Base-by-base conservation (phyloP, 2,888 invertebrate genomes). In the Molorchus minor region DNA sequence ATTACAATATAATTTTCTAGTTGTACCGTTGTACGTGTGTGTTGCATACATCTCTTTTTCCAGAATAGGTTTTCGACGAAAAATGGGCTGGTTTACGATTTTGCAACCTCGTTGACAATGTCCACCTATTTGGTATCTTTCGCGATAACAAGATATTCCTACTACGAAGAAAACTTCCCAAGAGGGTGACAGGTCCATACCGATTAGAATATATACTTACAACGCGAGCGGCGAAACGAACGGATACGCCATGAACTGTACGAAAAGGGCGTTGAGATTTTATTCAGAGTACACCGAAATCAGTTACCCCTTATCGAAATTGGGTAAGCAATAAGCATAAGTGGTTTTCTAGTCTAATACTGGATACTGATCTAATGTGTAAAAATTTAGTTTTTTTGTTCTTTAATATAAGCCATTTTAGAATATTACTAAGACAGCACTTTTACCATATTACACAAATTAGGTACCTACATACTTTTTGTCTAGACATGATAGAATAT, bases 401-500 rank as follows among this genome's bases (percentile, higher is more conserved):
- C n/a, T n/a, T n/a, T n/a, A n/a, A n/a, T n/a, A n/a, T n/a, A n/a
- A n/a, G n/a, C n/a, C n/a, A n/a, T n/a, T n/a, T n/a, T n/a, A n/a
- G n/a, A n/a, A n/a, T n/a, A n/a, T n/a, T n/a, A n/a, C n/a, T n/a
- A n/a, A n/a, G n/a, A n/a, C n/a, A n/a, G n/a, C n/a, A n/a, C n/a
- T n/a, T n/a, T n/a, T n/a, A n/a, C n/a, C n/a, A n/a, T n/a, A n/a
- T n/a, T n/a, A n/a, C n/a, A n/a, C n/a, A n/a, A n/a, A n/a, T n/a
- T n/a, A n/a, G n/a, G n/a, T n/a, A n/a, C 21, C 4, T 19, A 13
- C 16, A 21, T 17, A 41, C 33, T 41, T 47, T 29, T 63, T 60
- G 64, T 62, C n/a, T 45, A 75, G 75, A 75, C 65, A 68, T 75
- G 54, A 67, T 75, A 15, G 74, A 74, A 56, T 75, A 71, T 35